Conservation (phyloP, 1,140 invertebrate genomes). For the Cryptotermes secundus region DNA sequence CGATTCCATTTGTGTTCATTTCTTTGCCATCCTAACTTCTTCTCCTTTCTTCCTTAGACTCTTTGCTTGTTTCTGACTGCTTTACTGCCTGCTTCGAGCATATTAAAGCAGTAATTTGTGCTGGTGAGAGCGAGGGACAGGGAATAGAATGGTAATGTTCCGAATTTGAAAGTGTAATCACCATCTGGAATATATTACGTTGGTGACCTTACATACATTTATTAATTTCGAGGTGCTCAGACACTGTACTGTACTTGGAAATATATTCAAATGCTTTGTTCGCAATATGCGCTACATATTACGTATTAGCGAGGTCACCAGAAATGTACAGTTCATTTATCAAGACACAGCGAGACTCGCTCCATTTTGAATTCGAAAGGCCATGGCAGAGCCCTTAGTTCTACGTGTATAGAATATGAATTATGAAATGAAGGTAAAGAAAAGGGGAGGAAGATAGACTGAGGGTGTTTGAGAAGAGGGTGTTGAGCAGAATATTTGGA, state of each 20-base stretch:
- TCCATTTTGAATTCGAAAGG: not conserved
- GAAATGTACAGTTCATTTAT: not conserved
- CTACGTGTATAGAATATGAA: no score
- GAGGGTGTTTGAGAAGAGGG: no score
- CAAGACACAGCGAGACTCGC: no score
- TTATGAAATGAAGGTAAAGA: no score
- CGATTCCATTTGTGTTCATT: not conserved
- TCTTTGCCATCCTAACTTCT: not conserved
- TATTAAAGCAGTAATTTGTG: not conserved
- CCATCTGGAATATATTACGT: not conserved
- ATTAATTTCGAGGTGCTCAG: not conserved
- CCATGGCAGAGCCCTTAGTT: not conserved
- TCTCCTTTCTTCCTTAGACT: not conserved
- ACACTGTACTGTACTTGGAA: no score
- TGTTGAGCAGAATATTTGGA: no score
- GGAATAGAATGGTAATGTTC: not conserved
- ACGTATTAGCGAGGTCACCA: not conserved
- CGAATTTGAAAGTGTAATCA: constrained; percentile 14
- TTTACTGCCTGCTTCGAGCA: not conserved
- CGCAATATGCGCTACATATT: not conserved
- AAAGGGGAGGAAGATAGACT: no score
- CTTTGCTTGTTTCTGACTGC: not conserved
- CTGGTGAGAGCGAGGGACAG: no score
- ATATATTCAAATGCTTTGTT: not conserved
- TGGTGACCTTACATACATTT: not conserved